A percentile compares a stretch with the other conserved stretches of the same genome.
phyloP scores from a whole-genome alignment of 1,140 invertebrate genomes.

The Muscidifurax raptorellus region DNA sequence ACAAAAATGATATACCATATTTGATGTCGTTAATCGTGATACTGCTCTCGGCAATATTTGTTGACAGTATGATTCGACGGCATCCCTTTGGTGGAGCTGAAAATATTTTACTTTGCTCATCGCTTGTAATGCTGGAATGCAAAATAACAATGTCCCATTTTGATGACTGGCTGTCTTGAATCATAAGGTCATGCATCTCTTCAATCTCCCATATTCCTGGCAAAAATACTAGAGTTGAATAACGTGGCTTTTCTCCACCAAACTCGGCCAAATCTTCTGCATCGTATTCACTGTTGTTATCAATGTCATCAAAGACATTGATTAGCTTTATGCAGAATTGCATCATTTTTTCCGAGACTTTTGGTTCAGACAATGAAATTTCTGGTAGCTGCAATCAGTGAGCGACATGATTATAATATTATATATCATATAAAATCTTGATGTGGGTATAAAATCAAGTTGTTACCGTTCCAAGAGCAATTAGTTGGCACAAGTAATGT shows the following conservation, averaged over 20 bases:
- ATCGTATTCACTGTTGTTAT: slow-evolving; percentile 66
- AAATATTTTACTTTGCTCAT: slow-evolving; percentile 87
- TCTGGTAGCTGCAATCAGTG: slow-evolving; percentile 73
- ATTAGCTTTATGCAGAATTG: slow-evolving; percentile 81
- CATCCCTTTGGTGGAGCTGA: slow-evolving; percentile 76
- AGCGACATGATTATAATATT: too few relatives aligned
- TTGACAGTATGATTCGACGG: slow-evolving; percentile 93
- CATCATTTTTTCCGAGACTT: slow-evolving; percentile 75
- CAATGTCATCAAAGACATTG: slow-evolving; percentile 83
- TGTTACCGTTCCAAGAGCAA: slow-evolving; percentile 66
- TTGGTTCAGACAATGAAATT: slow-evolving; percentile 74
- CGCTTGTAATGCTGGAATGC: slow-evolving; percentile 84
- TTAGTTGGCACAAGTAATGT: slow-evolving; percentile 84
- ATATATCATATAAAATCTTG: too few relatives aligned
- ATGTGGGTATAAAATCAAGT: too few relatives aligned
- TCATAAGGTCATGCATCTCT: slow-evolving; percentile 72
- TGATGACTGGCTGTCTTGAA: slow-evolving; percentile 58
- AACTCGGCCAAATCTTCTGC: slow-evolving; percentile 58
- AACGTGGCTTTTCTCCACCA: slow-evolving; percentile 62
- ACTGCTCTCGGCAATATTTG: slow-evolving; percentile 98
- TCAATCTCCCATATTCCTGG: slow-evolving; percentile 92
- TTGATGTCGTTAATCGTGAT: slow-evolving; percentile 95
- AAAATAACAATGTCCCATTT: slow-evolving; percentile 81
- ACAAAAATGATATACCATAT: slow-evolving; percentile 79
- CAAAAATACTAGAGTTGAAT: slow-evolving; percentile 90